Evolutionary conservation across 2,797 vertebrate genomes (phyloP), one percentile per base, ranked within the genome.

Genomic region (Hafferia zeledoni): DNA sequence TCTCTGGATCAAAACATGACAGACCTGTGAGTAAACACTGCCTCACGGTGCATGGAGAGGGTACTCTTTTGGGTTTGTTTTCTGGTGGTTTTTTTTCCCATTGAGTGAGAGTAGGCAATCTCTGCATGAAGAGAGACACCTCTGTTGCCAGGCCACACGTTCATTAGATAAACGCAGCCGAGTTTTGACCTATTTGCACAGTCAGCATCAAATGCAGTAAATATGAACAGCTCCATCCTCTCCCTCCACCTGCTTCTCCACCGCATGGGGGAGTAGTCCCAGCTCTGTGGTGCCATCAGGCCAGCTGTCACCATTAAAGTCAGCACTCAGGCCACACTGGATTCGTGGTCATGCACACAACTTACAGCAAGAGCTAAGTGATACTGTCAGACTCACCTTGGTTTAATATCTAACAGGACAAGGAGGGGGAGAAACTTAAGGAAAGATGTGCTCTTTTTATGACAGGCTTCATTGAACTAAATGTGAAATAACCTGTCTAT

Each of bases 1-100:
- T 95, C 90, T 64, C 87, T 97, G 31, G 97, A 97, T 81, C 97
- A 93, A 5, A 98, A 95, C 6, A 2, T 98, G 95, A 97, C 98
- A 56, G 98, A 99, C 80, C 95, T 97, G 99, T 99, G 94, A 99
- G 99, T 98, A 95, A 89, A 86, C 20, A 20, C 24, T 35, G 6
- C 46, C 76, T 70, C 27, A 14, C 7, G 41, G 17, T 43, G 41
- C 41, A 43, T 43, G 41, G 44, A 75, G 47, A 49, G 22, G 28
- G 5, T 4, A 41, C 17, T 56, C 28, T 50, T 68, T 53, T 25
- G 44, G 18, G 16, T 55, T 78, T 44, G 20, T 25, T 44, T 39
- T 80, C 13, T 46, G n/a, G n/a, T n/a, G n/a, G n/a, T 33, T 22
- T 68, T 30, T 85, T 6, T n/a, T 41, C 15, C 15, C 5, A 10